Conservation (phyloP, 2,888 invertebrate species). For the Apoderus coryli region DNA sequence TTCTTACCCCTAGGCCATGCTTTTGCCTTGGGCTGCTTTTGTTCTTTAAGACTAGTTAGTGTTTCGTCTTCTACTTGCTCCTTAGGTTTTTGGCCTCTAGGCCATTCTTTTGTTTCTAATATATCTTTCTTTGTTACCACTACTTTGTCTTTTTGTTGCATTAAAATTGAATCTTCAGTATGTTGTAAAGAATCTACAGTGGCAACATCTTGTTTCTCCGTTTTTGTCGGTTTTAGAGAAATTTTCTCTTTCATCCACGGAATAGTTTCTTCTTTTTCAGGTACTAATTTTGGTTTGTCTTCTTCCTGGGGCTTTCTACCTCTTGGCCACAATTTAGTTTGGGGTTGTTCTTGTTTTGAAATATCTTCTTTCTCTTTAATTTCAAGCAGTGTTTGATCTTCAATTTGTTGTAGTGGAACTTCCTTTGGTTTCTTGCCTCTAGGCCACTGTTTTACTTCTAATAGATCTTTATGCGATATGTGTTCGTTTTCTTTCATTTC, state of each 20-base stretch:
- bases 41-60: conserved; percentile 14
- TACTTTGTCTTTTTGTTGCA: conserved; percentile 19
- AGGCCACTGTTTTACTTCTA: conserved; percentile 16
- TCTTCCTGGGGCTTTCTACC: conserved; percentile 10
- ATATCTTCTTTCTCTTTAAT: conserved; percentile 14
- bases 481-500: conserved; percentile 23
- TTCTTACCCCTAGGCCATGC: conserved; percentile 26
- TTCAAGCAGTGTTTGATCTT: conserved; percentile 12
- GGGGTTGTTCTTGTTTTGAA: conserved; percentile 11
- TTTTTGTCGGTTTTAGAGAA: too few relatives aligned
- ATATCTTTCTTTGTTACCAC: conserved; percentile 25
- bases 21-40: conserved; percentile 10
- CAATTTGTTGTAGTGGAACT: conserved; percentile 18
- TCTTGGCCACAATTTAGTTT: conserved; percentile 8
- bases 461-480: conserved; percentile 22
- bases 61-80: conserved; percentile 8
- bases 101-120: conserved; percentile 28
- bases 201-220: too few relatives aligned
- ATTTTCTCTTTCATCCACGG: conserved; percentile 8
- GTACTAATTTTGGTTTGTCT: conserved; percentile 4
- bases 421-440: conserved; percentile 14
- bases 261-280: conserved; percentile 16
- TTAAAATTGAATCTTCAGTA: conserved; percentile 8
- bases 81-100: background rate
- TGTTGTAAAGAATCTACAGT: background rate